Evolutionary conservation across 2,113 vertebrate species (phyloP).

Genomic region (Diadophis punctatus): DNA sequence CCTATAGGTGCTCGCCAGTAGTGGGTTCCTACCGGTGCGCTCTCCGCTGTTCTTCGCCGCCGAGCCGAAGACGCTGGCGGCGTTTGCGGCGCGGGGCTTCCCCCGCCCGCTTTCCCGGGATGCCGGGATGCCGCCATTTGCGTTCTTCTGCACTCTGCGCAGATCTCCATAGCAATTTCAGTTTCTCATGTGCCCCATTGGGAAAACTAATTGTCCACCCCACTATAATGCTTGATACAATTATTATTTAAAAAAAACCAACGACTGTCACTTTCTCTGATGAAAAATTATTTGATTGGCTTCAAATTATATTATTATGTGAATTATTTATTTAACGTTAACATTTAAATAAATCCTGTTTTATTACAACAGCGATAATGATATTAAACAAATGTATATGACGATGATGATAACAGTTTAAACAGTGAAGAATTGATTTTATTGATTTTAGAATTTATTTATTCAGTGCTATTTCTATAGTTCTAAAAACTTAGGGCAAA

Average conservation of each 20-base stretch:
- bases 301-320: constrained; percentile 32
- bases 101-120: no score
- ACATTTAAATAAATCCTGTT: constrained; percentile 9
- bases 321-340: constrained; percentile 32
- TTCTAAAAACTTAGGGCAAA: background rate
- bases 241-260: background rate
- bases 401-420: background rate
- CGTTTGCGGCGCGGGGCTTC: no score
- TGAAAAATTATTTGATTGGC: constrained; percentile 21
- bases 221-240: background rate
- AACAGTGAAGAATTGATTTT: background rate
- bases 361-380: background rate
- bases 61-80: no score
- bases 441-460: background rate
- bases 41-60: no score
- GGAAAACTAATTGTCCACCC: background rate
- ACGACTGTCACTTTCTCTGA: constrained; percentile 24
- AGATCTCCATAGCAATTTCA: background rate
- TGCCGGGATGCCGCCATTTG: no score
- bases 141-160: no score
- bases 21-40: no score
- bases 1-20: background rate
- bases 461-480: background rate
- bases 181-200: background rate
- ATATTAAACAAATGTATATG: background rate